phyloP scores from a whole-genome alignment of 2,888 invertebrate species.

The Globia sparganii region DNA sequence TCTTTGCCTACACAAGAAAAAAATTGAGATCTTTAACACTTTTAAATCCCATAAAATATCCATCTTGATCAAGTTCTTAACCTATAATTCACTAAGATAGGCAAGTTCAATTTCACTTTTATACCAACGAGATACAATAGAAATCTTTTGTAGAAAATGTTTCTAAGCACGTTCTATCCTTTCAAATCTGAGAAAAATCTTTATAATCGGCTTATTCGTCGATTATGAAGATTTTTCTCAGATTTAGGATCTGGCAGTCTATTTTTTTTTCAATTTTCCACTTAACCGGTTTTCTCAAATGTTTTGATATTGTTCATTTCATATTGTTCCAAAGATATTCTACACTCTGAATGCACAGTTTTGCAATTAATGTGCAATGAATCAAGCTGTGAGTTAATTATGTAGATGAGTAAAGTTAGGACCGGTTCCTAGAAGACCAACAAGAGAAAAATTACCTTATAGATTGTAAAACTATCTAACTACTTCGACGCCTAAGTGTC shows the following conservation, averaged over 20 bases:
- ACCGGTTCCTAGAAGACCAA: neutral
- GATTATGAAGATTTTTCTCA: neutral
- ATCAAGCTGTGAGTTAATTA: neutral
- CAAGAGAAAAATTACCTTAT: neutral
- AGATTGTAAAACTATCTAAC: neutral
- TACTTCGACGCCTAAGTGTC: neutral
- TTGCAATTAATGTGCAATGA: neutral
- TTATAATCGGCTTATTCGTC: neutral
- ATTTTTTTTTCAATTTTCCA: neutral
- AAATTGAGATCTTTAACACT: neutral
- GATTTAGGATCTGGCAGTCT: neutral
- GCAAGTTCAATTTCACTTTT: neutral
- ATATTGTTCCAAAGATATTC: neutral
- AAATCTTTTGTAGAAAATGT: slow-evolving; percentile 3
- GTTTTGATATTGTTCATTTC: neutral
- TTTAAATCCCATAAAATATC: slow-evolving; percentile 8
- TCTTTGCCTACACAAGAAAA: neutral
- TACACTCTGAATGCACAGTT: neutral
- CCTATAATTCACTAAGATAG: neutral
- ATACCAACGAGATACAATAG: neutral
- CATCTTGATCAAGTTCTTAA: slow-evolving; percentile 5
- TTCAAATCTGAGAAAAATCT: neutral
- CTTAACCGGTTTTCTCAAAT: too few species aligned
- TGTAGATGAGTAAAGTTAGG: neutral
- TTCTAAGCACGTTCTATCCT: neutral